A percentile compares a stretch with the other conserved stretches of the same genome.
Evolutionary conservation across 35 echinoderm and acorn worm species (phyloP).

Genomic region (Stichopus chloronotus): DNA sequence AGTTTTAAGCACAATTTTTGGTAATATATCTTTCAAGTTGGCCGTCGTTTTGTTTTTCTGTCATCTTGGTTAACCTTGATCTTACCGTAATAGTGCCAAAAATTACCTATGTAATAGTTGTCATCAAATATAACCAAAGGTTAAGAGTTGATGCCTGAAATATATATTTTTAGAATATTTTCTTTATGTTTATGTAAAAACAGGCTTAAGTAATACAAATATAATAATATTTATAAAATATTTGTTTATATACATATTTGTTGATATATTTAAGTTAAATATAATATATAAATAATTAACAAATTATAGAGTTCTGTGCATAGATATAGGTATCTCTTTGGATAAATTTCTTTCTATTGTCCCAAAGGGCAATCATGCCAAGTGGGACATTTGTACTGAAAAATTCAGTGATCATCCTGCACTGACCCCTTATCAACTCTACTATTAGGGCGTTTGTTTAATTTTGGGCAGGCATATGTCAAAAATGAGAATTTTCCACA

Average conservation of each 20-base stretch:
- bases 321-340: not conserved
- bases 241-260: not conserved
- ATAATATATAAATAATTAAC: too few species aligned
- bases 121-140: not conserved
- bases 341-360: not conserved
- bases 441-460: not conserved
- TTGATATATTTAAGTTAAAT: too few species aligned
- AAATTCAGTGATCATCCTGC: not conserved
- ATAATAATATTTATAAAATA: not conserved
- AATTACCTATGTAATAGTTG: too few species aligned
- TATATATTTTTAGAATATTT: not conserved
- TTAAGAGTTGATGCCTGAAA: not conserved
- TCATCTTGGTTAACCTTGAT: too few species aligned
- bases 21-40: too few species aligned
- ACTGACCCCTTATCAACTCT: not conserved
- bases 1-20: too few species aligned
- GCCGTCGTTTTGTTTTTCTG: too few species aligned
- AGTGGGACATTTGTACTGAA: not conserved
- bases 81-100: too few species aligned
- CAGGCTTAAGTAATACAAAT: not conserved
- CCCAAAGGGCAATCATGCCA: not conserved
- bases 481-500: too few species aligned
- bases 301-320: not conserved
- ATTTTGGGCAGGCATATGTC: too few species aligned
- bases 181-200: not conserved